Percentiles rank a stretch among this genome's conserved stretches.
These are phyloP conservation scores for Apteryx mantelli DNA, from an alignment of 2,113 vertebrate species.

Conservation along the genomic window DNA sequence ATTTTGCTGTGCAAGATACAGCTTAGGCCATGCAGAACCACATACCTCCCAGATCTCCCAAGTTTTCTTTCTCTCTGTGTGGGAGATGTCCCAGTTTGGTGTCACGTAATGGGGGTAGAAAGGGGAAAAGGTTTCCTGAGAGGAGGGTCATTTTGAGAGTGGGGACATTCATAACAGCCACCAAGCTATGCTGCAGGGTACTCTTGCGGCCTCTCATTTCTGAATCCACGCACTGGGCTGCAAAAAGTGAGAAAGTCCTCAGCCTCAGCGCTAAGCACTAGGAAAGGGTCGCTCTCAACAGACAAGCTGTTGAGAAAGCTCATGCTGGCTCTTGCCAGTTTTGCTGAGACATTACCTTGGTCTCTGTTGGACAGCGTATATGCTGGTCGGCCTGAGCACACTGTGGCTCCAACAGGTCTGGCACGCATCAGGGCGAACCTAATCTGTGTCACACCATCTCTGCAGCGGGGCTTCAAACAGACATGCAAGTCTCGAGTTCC, in stretches of 20 bases:
- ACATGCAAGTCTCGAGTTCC: neutral
- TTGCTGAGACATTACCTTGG: neutral
- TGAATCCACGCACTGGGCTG: neutral
- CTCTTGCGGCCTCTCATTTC: neutral
- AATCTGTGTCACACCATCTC: fast-evolving
- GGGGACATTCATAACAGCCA: neutral
- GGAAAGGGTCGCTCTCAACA: neutral
- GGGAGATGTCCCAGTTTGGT: neutral
- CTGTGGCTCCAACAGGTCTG: neutral
- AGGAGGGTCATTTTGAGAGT: neutral
- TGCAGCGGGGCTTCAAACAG: neutral
- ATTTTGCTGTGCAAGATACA: neutral
- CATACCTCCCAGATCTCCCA: neutral
- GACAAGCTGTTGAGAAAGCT: neutral
- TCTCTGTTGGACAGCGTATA: fast-evolving
- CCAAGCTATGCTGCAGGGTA: neutral
- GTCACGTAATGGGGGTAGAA: neutral
- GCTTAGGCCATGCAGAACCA: neutral
- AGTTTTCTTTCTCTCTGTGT: neutral
- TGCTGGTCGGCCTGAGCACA: neutral
- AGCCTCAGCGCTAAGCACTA: neutral
- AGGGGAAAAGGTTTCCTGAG: neutral
- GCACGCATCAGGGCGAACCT: fast-evolving
- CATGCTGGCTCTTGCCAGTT: neutral
- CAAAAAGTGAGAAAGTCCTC: neutral